Base-by-base conservation (phyloP, 2,888 invertebrate species). In the Crematogaster levior region DNA sequence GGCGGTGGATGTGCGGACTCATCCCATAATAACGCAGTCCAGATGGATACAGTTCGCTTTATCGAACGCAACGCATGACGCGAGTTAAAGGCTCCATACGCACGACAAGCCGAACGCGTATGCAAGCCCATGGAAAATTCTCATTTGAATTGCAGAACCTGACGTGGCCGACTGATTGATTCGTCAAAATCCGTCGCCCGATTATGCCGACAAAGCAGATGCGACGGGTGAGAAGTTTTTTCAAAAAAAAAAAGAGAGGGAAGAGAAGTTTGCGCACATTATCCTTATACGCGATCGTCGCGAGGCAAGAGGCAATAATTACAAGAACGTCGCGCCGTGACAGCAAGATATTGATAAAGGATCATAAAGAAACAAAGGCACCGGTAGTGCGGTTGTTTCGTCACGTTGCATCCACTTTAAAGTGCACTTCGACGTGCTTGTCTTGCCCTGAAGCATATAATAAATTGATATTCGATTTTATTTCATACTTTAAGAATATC, bases 121-220 rank as follows among this genome's bases (percentile, higher is more conserved):
- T 82, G 84, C n/a, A n/a, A 84, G 75, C 80, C 79, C 77, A 60
- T 75, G 82, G 86, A 89, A 89, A 89, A 86, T 81, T 88, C 89
- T 87, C 86, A 85, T 89, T 89, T 89, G 88, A 89, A 89, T 89
- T 86, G 84, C 89, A 86, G 89, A 89, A 82, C 80, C 79, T 63
- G 85, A 83, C 77, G 75, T 77, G 65, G 58, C 73, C 84, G 80
- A 70, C 83, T 84, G 88, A 89, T 89, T 88, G 88, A 89, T 89
- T 89, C 89, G 82, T 89, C 89, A 88, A 89, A 89, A 85, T 2
- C 84, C 77, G 84, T 79, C 75, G 66, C 66, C 60, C 85, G 84
- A 87, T 88, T 88, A 88, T 84, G 89, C 83, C 80, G 51, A 70
- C 24, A 51, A 80, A 82, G 81, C 85, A 88, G 85, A 81, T 85